These are phyloP conservation scores for Pogonomyrmex californicus DNA, from an alignment of 1,140 invertebrate genomes.

Conservation along the genomic window DNA sequence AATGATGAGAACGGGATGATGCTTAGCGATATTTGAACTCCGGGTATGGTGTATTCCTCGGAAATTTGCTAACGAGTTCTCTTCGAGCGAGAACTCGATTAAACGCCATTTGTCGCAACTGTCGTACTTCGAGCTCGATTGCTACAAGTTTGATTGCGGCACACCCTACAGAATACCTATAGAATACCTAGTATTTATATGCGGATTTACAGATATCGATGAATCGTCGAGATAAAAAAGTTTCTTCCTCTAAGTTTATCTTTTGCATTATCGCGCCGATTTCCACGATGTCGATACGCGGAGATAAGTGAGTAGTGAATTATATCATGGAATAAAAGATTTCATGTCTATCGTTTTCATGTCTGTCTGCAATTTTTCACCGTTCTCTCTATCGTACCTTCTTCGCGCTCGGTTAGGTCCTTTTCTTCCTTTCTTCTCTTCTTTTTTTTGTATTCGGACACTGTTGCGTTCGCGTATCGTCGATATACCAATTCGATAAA, in stretches of 20 bases:
- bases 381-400: not conserved
- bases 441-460: not conserved
- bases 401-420: not conserved
- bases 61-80: not conserved
- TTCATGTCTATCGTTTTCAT: slow-evolving; percentile 31
- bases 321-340: slow-evolving; percentile 24
- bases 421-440: not conserved
- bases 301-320: not conserved
- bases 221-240: not conserved
- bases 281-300: slow-evolving; percentile 10
- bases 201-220: slow-evolving; percentile 9
- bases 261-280: slow-evolving; percentile 24
- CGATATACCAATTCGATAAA: slow-evolving; percentile 45
- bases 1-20: slow-evolving; percentile 26
- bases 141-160: not conserved
- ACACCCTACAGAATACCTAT: not conserved
- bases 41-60: not conserved
- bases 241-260: not conserved
- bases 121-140: not conserved
- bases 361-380: slow-evolving; percentile 49
- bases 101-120: not conserved
- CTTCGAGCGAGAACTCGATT: not conserved
- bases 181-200: not conserved
- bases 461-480: slow-evolving; percentile 18
- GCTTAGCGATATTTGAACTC: not conserved